Base-by-base conservation (phyloP, 2,797 vertebrate genomes). In the Cynodonichthys magdalenae region DNA sequence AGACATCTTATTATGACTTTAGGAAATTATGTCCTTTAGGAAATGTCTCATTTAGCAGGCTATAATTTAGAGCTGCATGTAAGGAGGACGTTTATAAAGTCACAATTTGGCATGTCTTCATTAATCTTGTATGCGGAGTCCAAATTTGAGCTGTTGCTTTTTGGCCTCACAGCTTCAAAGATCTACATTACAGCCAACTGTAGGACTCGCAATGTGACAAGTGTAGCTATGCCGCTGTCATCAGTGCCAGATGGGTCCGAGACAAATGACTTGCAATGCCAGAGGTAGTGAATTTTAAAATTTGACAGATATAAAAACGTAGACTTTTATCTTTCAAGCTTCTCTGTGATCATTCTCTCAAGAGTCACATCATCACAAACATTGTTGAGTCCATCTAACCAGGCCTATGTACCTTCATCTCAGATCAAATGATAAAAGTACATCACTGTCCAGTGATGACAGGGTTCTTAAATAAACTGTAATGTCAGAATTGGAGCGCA, bases 121-220 rank as follows among this genome's bases (percentile, higher is more conserved):
- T 3, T 27, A 41, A 28, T 44, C 28, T 18, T 44, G 62, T 2
- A 1, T 47, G 17, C 39, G 36, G 28, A 20, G 7, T 57, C 31
- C 9, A 19, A 63, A 17, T 72, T 17, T 59, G 10, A 59, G 53
- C 36, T 41, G 34, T 12, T 18, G 1, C 15, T 64, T 71, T 24
- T 54, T 71, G 47, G 44, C 27, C 68, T 19, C 27, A 7, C 9
- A 54, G 15, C 2, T 48, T 53, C 57, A 52, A 15, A 66, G 64
- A 51, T 2, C 36, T 17, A 42, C 53, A 51, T 12, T 36, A 59
- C 44, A 58, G 24, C 44, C 41, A 59, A 60, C 31, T 52, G 31
- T 59, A 5, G 29, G 20, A 59, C n/a, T 52, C 1, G 15, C 19
- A 19, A 60, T 41, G 41, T 69, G 71, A 66, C 24, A 76, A 68